These are phyloP conservation scores for Sula dactylatra DNA, from an alignment of 2,113 vertebrate genomes.

Conservation along the genomic window DNA sequence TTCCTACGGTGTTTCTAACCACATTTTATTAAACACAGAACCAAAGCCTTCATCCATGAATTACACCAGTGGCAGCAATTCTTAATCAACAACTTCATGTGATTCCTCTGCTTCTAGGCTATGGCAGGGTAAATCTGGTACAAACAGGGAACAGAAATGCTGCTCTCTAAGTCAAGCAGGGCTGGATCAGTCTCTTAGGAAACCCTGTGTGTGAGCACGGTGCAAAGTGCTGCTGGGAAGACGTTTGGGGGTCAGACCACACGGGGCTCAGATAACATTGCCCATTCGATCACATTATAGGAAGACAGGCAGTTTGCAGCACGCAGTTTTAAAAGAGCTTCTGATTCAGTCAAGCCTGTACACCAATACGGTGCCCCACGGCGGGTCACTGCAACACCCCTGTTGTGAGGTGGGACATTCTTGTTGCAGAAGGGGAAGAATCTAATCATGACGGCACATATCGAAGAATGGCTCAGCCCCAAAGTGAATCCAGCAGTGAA, in stretches of 20 bases:
- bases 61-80: not conserved
- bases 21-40: not conserved
- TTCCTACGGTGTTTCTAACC: not conserved
- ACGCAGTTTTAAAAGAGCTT: not conserved
- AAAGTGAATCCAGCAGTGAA: not conserved
- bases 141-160: not conserved
- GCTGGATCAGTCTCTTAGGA: not conserved
- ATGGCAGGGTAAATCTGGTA: not conserved
- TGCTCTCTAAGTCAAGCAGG: not conserved
- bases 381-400: not conserved
- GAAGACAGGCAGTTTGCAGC: not conserved
- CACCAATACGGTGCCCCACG: not conserved
- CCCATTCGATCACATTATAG: not conserved
- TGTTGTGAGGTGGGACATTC: not conserved
- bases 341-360: not conserved
- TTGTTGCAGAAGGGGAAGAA: not conserved
- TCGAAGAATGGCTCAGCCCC: not conserved
- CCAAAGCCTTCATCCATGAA: not conserved
- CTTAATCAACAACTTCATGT: not conserved
- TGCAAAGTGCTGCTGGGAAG: not conserved
- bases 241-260: not conserved
- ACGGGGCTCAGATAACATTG: not conserved
- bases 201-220: not conserved
- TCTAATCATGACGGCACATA: rapidly evolving
- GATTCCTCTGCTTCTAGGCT: not conserved